These are phyloP conservation scores for Coleophora deauratella DNA, from an alignment of 2,888 invertebrate genomes.

Conservation along the genomic window DNA sequence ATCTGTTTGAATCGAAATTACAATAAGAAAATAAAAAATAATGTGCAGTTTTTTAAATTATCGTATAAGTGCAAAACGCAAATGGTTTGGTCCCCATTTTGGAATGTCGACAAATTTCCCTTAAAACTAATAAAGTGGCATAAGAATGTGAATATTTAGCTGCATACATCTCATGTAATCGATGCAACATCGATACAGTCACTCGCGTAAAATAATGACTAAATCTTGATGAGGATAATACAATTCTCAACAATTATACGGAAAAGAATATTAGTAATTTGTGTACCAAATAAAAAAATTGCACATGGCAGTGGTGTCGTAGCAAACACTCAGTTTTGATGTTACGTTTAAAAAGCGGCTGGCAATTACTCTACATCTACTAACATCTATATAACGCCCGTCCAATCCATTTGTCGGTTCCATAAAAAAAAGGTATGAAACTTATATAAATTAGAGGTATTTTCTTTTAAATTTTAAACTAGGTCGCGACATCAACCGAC, in stretches of 20 bases:
- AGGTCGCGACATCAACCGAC: slow-evolving; percentile 13
- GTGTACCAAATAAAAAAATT: slow-evolving; percentile 56
- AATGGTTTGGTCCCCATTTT: slow-evolving; percentile 54
- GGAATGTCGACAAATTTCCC: slow-evolving; percentile 60
- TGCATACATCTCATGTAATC: slow-evolving; percentile 43
- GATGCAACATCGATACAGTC: slow-evolving; percentile 33
- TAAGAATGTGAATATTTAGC: slow-evolving; percentile 33
- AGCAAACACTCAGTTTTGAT: slow-evolving; percentile 61
- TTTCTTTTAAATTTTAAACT: slow-evolving; percentile 17
- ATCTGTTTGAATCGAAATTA: no score
- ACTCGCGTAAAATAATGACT: slow-evolving; percentile 57
- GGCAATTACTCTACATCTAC: slow-evolving; percentile 67
- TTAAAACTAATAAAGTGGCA: slow-evolving; percentile 33
- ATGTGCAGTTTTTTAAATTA: slow-evolving; percentile 23
- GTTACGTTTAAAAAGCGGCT: slow-evolving; percentile 64
- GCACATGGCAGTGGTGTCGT: slow-evolving; percentile 70
- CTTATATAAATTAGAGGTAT: slow-evolving; percentile 8
- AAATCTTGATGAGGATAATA: slow-evolving; percentile 48
- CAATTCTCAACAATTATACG: slow-evolving; percentile 42
- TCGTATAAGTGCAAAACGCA: no score
- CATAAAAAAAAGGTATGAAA: slow-evolving; percentile 1
- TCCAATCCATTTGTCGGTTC: slow-evolving; percentile 33
- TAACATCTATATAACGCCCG: slow-evolving; percentile 57
- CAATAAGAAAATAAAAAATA: not conserved
- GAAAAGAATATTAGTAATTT: slow-evolving; percentile 48